phyloP scores from a whole-genome alignment of 2,113 vertebrate genomes.

The Zeus faber region DNA sequence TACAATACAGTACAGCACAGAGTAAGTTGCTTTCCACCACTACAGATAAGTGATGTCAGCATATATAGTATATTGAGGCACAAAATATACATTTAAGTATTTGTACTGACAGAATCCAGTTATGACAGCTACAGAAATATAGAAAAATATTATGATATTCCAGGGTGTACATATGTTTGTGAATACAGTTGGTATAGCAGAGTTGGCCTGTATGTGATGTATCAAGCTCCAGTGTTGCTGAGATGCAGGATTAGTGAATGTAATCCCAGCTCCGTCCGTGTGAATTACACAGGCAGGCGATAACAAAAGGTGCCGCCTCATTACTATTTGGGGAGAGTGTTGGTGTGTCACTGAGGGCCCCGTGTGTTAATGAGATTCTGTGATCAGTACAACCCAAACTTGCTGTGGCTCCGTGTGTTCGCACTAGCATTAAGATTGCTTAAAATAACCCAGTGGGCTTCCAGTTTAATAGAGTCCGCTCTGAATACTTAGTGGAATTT shows the following conservation, averaged over 20 bases:
- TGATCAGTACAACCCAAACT: slow-evolving; percentile 20
- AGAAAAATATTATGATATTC: too few relatives aligned
- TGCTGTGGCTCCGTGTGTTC: background rate
- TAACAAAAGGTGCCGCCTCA: background rate
- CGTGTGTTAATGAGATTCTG: slow-evolving; percentile 5
- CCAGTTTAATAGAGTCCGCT: slow-evolving; percentile 5
- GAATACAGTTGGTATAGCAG: too few relatives aligned
- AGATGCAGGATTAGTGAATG: background rate
- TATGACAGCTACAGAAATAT: too few relatives aligned
- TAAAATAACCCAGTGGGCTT: slow-evolving; percentile 11
- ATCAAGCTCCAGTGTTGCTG: background rate
- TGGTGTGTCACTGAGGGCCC: slow-evolving; percentile 5
- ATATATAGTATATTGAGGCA: too few relatives aligned
- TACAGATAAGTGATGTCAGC: too few relatives aligned
- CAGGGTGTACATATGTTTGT: background rate
- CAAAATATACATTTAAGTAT: too few relatives aligned
- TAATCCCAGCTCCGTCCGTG: background rate
- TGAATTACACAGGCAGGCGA: background rate
- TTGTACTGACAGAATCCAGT: too few relatives aligned
- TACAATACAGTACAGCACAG: too few relatives aligned
- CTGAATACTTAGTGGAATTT: slow-evolving; percentile 13
- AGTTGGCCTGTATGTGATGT: too few relatives aligned
- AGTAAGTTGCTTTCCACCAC: too few relatives aligned
- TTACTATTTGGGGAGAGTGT: background rate
- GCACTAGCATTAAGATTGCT: slow-evolving; percentile 22